Evolutionary conservation across 2,797 vertebrate species (phyloP).

Genomic region (Tenualosa thibaudeaui): DNA sequence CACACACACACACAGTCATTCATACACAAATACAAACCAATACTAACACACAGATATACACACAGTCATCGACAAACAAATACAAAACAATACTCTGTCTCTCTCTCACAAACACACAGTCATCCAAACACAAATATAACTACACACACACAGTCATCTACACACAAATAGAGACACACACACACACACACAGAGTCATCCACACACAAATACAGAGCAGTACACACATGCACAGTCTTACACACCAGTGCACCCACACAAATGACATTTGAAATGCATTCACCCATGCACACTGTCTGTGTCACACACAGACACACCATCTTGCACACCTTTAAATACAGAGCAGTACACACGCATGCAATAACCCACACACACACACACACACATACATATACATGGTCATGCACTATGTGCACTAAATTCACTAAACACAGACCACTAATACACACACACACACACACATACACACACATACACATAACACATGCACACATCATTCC

Average conservation of each 20-base stretch:
- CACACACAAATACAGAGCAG: not conserved
- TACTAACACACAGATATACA: too few relatives aligned
- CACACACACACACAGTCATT: not conserved
- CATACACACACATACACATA: not conserved
- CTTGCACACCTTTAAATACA: not conserved
- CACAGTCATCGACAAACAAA: too few relatives aligned
- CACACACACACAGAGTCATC: too few relatives aligned
- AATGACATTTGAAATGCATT: not conserved
- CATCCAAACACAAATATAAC: not conserved
- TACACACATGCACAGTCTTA: too few relatives aligned
- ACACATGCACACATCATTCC: not conserved
- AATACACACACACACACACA: not conserved
- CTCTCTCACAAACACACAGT: too few relatives aligned
- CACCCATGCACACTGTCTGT: too few relatives aligned
- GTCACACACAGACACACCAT: too few relatives aligned
- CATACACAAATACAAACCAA: too few relatives aligned
- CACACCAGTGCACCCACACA: too few relatives aligned
- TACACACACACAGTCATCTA: not conserved
- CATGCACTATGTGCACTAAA: too few relatives aligned
- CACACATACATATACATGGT: not conserved
- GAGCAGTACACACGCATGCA: not conserved
- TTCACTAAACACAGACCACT: not conserved
- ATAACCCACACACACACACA: not conserved
- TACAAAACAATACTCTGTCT: too few relatives aligned
- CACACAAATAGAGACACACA: not conserved